These are phyloP conservation scores for Tragulus kanchil DNA, from an alignment of 2,113 vertebrate genomes.

Conservation along the genomic window DNA sequence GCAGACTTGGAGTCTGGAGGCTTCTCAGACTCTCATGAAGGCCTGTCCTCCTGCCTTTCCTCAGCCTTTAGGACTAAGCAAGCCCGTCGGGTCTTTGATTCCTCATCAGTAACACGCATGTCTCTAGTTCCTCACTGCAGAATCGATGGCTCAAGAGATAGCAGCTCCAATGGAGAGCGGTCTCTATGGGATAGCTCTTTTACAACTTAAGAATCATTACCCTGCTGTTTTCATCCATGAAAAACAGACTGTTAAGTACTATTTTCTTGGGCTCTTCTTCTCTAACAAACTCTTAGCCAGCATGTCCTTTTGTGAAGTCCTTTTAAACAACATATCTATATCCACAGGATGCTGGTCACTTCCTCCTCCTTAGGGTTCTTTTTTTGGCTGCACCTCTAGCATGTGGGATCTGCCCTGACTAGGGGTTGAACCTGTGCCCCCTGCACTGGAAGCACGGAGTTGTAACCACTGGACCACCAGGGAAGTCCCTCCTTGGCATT, in stretches of 20 bases:
- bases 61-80: too few species aligned
- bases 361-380: background rate
- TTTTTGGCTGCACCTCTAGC: background rate
- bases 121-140: background rate
- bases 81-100: too few species aligned
- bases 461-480: background rate
- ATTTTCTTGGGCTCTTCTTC: too few species aligned
- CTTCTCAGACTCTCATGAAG: too few species aligned
- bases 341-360: background rate
- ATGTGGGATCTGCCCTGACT: background rate
- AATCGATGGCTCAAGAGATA: background rate
- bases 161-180: background rate
- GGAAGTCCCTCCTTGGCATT: background rate
- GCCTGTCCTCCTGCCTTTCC: too few species aligned
- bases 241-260: background rate
- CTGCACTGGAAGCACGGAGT: background rate
- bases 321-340: background rate
- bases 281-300: background rate
- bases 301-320: conserved; percentile 14
- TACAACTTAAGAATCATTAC: background rate
- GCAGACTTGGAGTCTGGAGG: too few species aligned
- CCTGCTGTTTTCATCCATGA: background rate
- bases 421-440: background rate
- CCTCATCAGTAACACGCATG: fast-evolving
- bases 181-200: background rate